These are phyloP conservation scores for Agrochola litura DNA, from an alignment of 2,888 invertebrate species.

Conservation along the genomic window DNA sequence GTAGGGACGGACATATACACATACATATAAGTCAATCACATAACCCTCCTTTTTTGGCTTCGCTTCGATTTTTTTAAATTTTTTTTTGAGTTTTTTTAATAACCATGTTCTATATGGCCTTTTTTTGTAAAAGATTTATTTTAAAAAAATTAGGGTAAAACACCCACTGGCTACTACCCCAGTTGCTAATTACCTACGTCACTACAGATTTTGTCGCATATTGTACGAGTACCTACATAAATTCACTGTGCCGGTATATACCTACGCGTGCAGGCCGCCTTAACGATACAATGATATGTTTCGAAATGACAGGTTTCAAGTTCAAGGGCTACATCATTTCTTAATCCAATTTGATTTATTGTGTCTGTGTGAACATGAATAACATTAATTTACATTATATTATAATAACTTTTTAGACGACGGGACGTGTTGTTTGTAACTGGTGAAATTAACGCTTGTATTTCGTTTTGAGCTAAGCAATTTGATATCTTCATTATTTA, in stretches of 20 bases:
- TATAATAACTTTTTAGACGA: slow-evolving; percentile 38
- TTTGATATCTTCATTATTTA: not conserved
- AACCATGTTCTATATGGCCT: too few species aligned
- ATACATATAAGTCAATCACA: too few species aligned
- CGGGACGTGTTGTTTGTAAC: slow-evolving; percentile 1
- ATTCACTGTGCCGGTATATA: slow-evolving; percentile 1
- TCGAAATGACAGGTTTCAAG: slow-evolving; percentile 51
- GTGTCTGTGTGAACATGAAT: slow-evolving; percentile 36
- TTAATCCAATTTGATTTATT: slow-evolving; percentile 56
- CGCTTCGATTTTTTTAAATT: too few species aligned
- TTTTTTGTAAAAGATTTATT: too few species aligned
- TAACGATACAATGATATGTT: slow-evolving; percentile 40
- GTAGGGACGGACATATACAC: too few species aligned
- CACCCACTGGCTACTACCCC: too few species aligned
- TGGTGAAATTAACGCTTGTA: slow-evolving; percentile 14
- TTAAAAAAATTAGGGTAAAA: too few species aligned
- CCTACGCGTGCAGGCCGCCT: slow-evolving; percentile 29
- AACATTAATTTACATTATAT: slow-evolving; percentile 44
- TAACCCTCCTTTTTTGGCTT: too few species aligned
- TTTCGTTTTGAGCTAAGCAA: not conserved
- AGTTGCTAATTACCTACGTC: slow-evolving; percentile 15
- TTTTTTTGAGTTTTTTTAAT: too few species aligned
- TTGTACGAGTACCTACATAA: too few species aligned
- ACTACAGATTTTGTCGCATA: slow-evolving; percentile 7
- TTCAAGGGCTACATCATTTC: slow-evolving; percentile 60